Base-by-base conservation (phyloP, 1,140 invertebrate species). In the Ceratoteleas bidentatus region DNA sequence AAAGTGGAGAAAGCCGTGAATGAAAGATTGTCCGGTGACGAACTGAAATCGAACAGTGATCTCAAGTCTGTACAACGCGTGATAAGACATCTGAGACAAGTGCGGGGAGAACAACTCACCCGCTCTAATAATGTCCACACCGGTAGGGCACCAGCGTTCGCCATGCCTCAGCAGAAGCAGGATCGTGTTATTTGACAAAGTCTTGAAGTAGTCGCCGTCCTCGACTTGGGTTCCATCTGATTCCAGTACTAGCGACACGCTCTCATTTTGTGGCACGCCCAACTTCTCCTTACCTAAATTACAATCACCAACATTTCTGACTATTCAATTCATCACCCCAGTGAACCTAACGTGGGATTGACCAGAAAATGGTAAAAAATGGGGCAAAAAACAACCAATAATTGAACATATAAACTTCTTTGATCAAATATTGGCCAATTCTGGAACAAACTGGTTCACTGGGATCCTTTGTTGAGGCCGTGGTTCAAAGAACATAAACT, bases 151-250 rank as follows among this genome's bases (percentile, higher is more conserved):
- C 97, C 97, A 99, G 89, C 96, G 93, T 92, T 99, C 97, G 50
- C 96, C 96, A 84, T 95, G 94, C 87, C 96, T 94, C 86, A 99
- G 93, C 87, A 99, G 91, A 84, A 98, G 93, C 81, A 99, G 93
- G 76, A 98, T 95, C 60, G 97, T 97, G 91, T 98, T 97, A 88
- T 96, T 96, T 53, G 96, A 95, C 85, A 98, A 93, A 45, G 96
- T 97, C 77, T 96, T 94, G 93, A 98, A 98, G 92, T 98, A 98
- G 86, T 97, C 96, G 81, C 97, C 96, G 94, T 98, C 97, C 88
- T 98, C 97, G 32, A 99, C 96, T 92, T 98, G 97, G 47, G 97
- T 98, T 81, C 97, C 97, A 94, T 98, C 97, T 85, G 95, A 95
- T 92, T 98, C 97, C 75, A 99, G 93, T 85, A 98, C 97, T 90